These are phyloP conservation scores for Lytechinus variegatus DNA, from an alignment of 35 echinoderm and acorn worm genomes.

Conservation along the genomic window DNA sequence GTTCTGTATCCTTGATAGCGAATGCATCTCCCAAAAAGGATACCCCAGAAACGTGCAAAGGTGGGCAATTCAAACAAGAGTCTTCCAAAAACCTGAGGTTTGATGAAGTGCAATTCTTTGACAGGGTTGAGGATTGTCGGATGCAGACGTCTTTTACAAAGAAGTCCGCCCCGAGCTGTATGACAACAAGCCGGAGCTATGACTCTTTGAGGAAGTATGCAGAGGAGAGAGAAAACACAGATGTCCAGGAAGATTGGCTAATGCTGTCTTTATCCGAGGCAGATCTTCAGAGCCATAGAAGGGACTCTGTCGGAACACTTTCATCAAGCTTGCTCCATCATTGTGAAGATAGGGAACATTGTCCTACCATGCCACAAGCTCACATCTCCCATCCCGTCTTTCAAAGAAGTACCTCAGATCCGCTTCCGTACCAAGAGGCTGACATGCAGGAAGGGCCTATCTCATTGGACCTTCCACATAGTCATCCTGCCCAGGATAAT, in stretches of 20 bases:
- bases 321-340: neutral
- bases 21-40: neutral
- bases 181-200: neutral
- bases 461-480: neutral
- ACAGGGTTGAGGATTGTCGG: neutral
- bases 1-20: constrained; percentile 28
- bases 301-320: neutral
- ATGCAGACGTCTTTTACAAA: neutral
- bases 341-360: neutral
- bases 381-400: neutral
- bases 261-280: constrained; percentile 11
- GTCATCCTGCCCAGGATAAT: neutral
- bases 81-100: neutral
- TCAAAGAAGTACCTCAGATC: constrained; percentile 9
- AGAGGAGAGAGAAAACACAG: neutral
- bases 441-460: neutral
- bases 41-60: neutral
- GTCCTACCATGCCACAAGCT: neutral
- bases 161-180: neutral
- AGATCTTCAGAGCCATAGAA: neutral
- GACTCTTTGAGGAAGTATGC: constrained; percentile 9
- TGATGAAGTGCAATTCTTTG: neutral
- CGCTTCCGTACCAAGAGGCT: neutral
- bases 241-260: neutral
- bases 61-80: neutral